phyloP scores from a whole-genome alignment of 1,140 invertebrate species.

The Spodoptera litura region DNA sequence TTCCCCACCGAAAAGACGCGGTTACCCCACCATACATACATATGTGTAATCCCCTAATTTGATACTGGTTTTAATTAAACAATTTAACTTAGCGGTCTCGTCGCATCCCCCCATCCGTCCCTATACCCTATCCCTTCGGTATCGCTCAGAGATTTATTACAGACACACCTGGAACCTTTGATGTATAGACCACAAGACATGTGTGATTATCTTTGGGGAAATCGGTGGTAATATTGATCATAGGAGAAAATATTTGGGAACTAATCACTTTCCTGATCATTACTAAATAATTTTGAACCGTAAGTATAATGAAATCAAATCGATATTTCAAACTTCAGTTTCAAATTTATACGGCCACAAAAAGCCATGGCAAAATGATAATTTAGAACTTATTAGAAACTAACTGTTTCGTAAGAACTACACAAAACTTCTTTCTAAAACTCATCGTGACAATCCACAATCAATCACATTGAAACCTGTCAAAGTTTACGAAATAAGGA shows the following conservation, averaged over 20 bases:
- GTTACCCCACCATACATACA: slow-evolving; percentile 12
- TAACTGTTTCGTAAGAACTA: too few species aligned
- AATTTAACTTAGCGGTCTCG: slow-evolving; percentile 42
- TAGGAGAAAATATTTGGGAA: too few species aligned
- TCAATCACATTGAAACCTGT: background rate
- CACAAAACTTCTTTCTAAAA: too few species aligned
- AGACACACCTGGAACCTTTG: slow-evolving; percentile 55
- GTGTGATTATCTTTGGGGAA: slow-evolving; percentile 49
- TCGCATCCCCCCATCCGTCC: background rate
- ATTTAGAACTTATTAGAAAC: too few species aligned
- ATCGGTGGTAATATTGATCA: too few species aligned
- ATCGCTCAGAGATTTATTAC: slow-evolving; percentile 58
- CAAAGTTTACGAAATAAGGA: slow-evolving; percentile 13
- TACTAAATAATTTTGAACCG: too few species aligned
- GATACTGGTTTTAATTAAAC: slow-evolving; percentile 46
- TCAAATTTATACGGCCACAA: too few species aligned
- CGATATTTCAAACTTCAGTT: too few species aligned
- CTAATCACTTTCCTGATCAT: too few species aligned
- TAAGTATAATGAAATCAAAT: too few species aligned
- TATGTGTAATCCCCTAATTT: slow-evolving; percentile 44
- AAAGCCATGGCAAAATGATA: too few species aligned
- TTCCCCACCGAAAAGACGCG: background rate
- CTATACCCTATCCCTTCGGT: background rate
- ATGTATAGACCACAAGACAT: slow-evolving; percentile 63
- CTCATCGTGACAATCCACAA: too few species aligned